Evolutionary conservation across 1,140 invertebrate genomes (phyloP), one percentile per base, ranked within the genome.

Genomic region (Aphelenchoides avenae): DNA sequence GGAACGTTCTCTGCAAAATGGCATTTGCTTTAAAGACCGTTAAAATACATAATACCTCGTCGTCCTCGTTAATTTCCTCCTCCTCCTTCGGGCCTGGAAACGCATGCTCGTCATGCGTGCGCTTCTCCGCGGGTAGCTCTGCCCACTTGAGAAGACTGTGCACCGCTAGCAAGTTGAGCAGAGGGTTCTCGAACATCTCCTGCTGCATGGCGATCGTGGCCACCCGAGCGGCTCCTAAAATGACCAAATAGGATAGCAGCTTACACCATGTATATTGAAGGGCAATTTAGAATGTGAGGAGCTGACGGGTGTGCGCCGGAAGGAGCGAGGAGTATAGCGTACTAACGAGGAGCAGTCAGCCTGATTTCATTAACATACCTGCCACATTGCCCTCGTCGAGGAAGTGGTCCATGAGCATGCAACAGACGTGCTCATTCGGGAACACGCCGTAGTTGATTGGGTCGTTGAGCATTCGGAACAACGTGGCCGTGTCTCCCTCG

Each of bases 391-490:
- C 77, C 3, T 80, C 78, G 68, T 86, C 84, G 20, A 92, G 77
- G 62, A 89, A 86, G 30, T 82, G 79, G 69, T 93, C 85, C 79
- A 94, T 82, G 13, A 92, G 76, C 11, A 92, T 79, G 78, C 89
- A 90, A 34, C 84, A 85, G 34, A 83, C 79, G 66, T 86, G 86
- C 49, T 84, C 77, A 79, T 95, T 89, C n/a, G 88, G 82, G 73
- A 93, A 92, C 30, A 96, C 78, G 1, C 91, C 91, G 80, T 88
- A 94, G 69, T 87, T 87, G 9, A 89, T 57, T 41, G 89, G 84
- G 73, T 91, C 85, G 65, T 86, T 82, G n/a, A 94, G 77, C 11
- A 91, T 82, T 22, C 82, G 75, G 1, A 90, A 64, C 9, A 93
- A 77, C 27, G 86, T 81, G 9, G 87, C 78, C 29, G 73, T 62